Percentiles rank a stretch among this genome's conserved stretches.
Evolutionary conservation across 1,140 invertebrate genomes (phyloP).

Genomic region (Delia radicum): DNA sequence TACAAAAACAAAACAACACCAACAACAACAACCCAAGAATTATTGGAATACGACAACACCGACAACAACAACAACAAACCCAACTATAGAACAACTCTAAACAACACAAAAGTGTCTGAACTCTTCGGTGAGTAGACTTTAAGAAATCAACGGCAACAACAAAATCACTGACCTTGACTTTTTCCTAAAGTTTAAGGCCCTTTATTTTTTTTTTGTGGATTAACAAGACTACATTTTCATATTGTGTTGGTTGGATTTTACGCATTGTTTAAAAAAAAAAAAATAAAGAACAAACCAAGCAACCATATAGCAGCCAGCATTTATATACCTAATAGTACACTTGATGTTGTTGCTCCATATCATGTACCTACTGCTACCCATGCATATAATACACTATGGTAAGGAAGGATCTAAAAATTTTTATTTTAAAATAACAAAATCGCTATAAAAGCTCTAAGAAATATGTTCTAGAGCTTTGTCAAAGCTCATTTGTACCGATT

Average conservation of each 20-base stretch:
- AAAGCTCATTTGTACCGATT: too few relatives aligned
- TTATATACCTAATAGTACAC: not conserved
- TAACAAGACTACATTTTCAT: too few relatives aligned
- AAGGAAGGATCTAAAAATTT: too few relatives aligned
- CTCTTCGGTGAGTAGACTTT: not conserved
- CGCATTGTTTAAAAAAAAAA: not conserved
- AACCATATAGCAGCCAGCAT: not conserved
- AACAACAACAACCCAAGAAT: not conserved
- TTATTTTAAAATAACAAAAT: too few relatives aligned
- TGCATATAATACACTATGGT: too few relatives aligned
- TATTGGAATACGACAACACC: not conserved
- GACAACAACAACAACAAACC: not conserved
- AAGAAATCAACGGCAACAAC: not conserved
- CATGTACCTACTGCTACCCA: not conserved
- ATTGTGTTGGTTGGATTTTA: not conserved
- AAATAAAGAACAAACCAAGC: too few relatives aligned
- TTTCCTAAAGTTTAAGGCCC: constrained; percentile 21
- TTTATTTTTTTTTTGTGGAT: not conserved
- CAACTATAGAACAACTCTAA: not conserved
- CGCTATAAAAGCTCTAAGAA: too few relatives aligned
- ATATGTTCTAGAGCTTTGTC: too few relatives aligned
- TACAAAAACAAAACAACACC: not conserved
- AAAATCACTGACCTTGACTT: constrained; percentile 23
- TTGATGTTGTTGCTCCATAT: not conserved
- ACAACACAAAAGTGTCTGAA: not conserved